A percentile compares a stretch with the other conserved stretches of the same genome.
Conservation (phyloP, 1,140 invertebrate species). For the Lucilia cuprina region DNA sequence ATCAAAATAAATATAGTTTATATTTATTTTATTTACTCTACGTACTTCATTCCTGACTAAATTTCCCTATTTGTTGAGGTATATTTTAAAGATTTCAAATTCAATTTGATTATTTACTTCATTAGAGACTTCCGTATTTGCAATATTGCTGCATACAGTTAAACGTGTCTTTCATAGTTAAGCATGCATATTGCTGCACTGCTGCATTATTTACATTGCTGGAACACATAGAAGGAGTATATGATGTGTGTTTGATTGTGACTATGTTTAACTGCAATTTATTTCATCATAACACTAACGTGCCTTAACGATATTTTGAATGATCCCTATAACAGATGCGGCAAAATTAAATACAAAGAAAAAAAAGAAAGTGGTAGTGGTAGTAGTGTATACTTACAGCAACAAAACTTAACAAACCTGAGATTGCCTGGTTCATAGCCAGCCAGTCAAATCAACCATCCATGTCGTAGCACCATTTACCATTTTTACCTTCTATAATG, state of each 20-base stretch:
- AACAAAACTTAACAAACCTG: slow-evolving; percentile 5
- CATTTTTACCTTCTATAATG: not conserved
- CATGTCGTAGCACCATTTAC: slow-evolving; percentile 6
- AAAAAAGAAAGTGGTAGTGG: too few relatives aligned
- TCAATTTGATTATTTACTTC: slow-evolving; percentile 14
- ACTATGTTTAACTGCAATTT: not conserved
- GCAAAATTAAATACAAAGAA: slow-evolving; percentile 16
- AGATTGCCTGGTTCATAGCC: slow-evolving; percentile 1
- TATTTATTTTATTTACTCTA: too few relatives aligned
- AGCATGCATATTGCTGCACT: not conserved
- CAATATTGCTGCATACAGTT: not conserved
- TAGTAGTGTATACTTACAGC: not conserved
- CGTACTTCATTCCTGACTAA: not conserved
- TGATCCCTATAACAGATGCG: slow-evolving; percentile 29
- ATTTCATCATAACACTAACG: not conserved
- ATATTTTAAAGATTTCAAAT: slow-evolving; percentile 2
- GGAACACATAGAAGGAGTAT: too few relatives aligned
- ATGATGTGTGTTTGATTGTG: not conserved
- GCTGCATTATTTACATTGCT: too few relatives aligned
- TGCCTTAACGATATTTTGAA: slow-evolving; percentile 31
- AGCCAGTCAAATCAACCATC: not conserved
- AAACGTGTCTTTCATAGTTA: not conserved
- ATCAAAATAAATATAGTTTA: too few relatives aligned
- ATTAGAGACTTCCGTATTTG: not conserved
- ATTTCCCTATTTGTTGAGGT: not conserved